Evolutionary conservation across 2,888 invertebrate species (phyloP), one percentile per base, ranked within the genome.

Genomic region (Periphyllus acericola): DNA sequence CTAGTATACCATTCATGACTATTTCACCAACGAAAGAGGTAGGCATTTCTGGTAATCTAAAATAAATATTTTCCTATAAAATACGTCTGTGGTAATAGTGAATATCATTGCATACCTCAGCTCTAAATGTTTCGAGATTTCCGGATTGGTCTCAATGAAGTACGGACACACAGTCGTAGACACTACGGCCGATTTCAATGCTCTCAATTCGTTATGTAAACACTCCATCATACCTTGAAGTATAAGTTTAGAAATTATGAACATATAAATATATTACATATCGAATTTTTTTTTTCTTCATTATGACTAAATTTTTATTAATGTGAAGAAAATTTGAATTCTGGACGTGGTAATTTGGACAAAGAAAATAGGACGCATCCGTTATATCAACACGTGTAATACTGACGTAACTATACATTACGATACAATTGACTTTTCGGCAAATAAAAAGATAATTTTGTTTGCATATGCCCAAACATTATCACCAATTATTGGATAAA

Each of bases 141-240:
- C 89, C 6, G 89, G 98, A 71, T 98, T 98, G 0, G 99, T 99
- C 92, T 98, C 96, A 90, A 99, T 98, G 92, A 96, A 98, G 92
- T 95, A 98, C 0, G 99, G 99, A 91, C 98, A 98, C 29, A 97
- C 93, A 0, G 98, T 98, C 89, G 96, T 95, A 89, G 96, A 93
- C 89, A 99, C 95, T 55, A 95, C 95, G 90, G 94, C 92, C 91
- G 95, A 80, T 17, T 89, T 89, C 46, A 89, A 85, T 19, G 68
- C 55, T 71, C 89, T 78, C n/a, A 90, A 75, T 82, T 90, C 90
- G 29, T 89, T 88, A 17, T 89, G 83, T n/a, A 90, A 71, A 81
- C 87, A 78, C 71, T 90, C 89, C 89, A 90, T 89, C 72, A 90
- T 86, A 68, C 89, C 90, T 90, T 4, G 1, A 11, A 19, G 34